Evolutionary conservation across 2,888 invertebrate species (phyloP).

Genomic region (Chalcosyrphus nemorum): DNA sequence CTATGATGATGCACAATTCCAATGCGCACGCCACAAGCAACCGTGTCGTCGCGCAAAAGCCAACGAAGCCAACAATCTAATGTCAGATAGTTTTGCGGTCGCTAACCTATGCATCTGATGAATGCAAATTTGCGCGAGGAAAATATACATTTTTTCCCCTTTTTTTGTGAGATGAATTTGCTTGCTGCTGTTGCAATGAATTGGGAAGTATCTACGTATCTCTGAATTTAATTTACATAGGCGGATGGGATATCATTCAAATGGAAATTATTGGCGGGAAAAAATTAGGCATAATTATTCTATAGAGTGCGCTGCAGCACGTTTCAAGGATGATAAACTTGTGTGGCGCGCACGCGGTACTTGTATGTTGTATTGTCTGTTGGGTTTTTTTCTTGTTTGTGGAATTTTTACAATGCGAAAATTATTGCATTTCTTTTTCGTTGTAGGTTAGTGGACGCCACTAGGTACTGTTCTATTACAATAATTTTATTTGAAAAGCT

Average conservation of each 20-base stretch:
- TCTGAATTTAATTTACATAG: slow-evolving; percentile 57
- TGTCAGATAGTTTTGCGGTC: slow-evolving; percentile 82
- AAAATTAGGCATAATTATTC: slow-evolving; percentile 69
- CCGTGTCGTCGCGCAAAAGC: no score
- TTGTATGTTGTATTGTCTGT: slow-evolving; percentile 12
- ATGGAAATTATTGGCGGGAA: slow-evolving; percentile 69
- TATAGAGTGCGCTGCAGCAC: slow-evolving; percentile 31
- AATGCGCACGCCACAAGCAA: slow-evolving; percentile 8
- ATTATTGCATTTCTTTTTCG: background rate
- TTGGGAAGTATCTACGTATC: slow-evolving; percentile 12
- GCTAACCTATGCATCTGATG: slow-evolving; percentile 78
- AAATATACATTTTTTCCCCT: background rate
- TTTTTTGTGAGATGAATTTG: slow-evolving; percentile 34
- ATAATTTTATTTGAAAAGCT: background rate
- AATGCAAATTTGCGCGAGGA: slow-evolving; percentile 59
- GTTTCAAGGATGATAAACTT: slow-evolving; percentile 58
- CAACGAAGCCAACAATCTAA: slow-evolving; percentile 77
- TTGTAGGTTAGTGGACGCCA: slow-evolving; percentile 18
- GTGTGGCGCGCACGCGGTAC: slow-evolving; percentile 43
- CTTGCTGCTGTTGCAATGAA: slow-evolving; percentile 10
- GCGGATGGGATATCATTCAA: slow-evolving; percentile 60
- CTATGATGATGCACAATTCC: slow-evolving; percentile 34
- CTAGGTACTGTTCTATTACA: background rate
- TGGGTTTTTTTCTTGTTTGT: no score
- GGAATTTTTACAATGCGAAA: slow-evolving; percentile 1